Evolutionary conservation across 1,140 invertebrate genomes (phyloP).

Genomic region (Procambarus virginalis): DNA sequence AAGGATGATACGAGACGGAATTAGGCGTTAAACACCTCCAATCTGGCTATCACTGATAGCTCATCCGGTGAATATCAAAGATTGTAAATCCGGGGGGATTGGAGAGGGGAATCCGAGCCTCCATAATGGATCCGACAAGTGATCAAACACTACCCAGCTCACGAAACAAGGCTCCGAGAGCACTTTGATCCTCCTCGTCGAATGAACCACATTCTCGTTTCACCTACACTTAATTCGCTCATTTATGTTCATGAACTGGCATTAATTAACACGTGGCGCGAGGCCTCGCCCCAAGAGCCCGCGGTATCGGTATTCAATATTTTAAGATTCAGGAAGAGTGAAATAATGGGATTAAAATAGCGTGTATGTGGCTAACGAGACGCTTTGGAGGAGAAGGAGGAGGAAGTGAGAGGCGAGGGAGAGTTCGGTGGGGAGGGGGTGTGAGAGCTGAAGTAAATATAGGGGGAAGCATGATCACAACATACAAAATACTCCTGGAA

Average conservation of each 20-base stretch:
- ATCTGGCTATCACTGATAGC: background rate
- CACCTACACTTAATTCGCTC: slow-evolving; percentile 1
- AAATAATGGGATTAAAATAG: too few relatives aligned
- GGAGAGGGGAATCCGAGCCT: background rate
- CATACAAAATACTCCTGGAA: too few relatives aligned
- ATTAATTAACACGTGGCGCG: background rate
- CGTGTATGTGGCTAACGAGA: too few relatives aligned
- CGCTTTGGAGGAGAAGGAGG: too few relatives aligned
- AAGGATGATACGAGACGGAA: too few relatives aligned
- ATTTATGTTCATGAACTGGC: slow-evolving; percentile 13
- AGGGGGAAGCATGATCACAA: too few relatives aligned
- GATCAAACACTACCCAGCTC: background rate
- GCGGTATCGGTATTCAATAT: background rate
- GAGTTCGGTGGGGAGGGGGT: too few relatives aligned
- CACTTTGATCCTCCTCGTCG: background rate
- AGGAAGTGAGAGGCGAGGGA: too few relatives aligned
- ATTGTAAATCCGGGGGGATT: background rate
- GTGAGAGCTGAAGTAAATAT: too few relatives aligned
- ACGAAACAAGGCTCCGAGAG: background rate
- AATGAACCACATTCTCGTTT: slow-evolving; percentile 9
- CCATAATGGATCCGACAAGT: background rate
- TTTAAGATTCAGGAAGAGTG: too few relatives aligned
- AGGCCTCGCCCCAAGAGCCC: background rate
- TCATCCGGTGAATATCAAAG: slow-evolving; percentile 1
- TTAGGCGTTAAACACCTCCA: too few relatives aligned